phyloP scores from a whole-genome alignment of 2,113 vertebrate genomes.

The Zingel zingel region DNA sequence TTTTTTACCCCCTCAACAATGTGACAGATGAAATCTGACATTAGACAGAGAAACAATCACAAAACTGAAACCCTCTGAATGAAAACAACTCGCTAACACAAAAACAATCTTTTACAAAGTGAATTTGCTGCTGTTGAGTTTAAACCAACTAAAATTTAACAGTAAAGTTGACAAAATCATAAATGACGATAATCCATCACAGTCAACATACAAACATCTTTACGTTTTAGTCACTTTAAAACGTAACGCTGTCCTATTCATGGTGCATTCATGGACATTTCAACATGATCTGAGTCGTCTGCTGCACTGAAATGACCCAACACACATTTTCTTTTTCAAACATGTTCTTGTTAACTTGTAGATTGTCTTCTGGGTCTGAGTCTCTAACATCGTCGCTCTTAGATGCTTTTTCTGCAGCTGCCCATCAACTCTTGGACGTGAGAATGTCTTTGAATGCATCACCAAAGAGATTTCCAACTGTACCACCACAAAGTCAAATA shows the following conservation, averaged over 20 bases:
- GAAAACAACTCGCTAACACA: neutral
- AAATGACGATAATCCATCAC: conserved; percentile 17
- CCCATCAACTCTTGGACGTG: neutral
- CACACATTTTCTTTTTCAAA: neutral
- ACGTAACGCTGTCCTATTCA: accelerated
- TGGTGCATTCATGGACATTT: conserved; percentile 22
- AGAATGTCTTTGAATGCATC: neutral
- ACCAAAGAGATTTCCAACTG: neutral
- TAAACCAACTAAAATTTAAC: neutral
- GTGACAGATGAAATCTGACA: neutral
- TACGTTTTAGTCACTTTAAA: neutral
- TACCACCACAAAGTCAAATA: too few relatives aligned
- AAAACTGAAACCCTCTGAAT: neutral
- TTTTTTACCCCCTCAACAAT: neutral
- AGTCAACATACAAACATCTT: neutral
- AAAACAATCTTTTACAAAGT: neutral
- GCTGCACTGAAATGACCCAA: neutral
- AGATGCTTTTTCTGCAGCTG: neutral
- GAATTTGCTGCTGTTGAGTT: neutral
- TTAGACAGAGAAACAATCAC: neutral
- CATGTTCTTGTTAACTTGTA: neutral
- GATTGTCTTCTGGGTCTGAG: conserved; percentile 17
- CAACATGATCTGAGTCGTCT: neutral
- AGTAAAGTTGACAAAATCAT: conserved; percentile 13
- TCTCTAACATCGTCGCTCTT: neutral